A percentile compares a stretch with the other conserved stretches of the same genome.
phyloP scores from a whole-genome alignment of 2,113 vertebrate genomes.

The Galeopterus variegatus region DNA sequence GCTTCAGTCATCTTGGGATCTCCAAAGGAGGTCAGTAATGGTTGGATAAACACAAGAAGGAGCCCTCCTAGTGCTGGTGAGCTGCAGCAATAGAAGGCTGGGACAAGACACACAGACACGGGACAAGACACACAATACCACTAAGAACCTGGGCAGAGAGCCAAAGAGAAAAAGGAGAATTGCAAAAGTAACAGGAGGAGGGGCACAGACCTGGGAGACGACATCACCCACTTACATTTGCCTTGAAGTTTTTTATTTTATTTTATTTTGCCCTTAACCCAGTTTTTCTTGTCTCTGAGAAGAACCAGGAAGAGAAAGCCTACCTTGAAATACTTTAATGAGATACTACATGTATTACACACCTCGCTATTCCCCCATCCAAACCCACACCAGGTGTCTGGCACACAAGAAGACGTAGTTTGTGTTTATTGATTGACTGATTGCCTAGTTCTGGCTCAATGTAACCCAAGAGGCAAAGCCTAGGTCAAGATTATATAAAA shows the following conservation, averaged over 20 bases:
- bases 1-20: neutral
- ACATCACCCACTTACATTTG: neutral
- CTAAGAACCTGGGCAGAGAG: neutral
- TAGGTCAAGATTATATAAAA: neutral
- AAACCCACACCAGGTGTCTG: neutral
- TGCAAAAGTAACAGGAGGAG: neutral
- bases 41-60: neutral
- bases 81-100: neutral
- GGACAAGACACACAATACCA: neutral
- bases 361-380: neutral
- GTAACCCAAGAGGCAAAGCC: neutral
- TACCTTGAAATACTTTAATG: constrained; percentile 15
- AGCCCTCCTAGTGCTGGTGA: neutral
- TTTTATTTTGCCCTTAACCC: no score
- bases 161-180: neutral
- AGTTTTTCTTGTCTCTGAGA: no score
- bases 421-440: neutral
- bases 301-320: no score
- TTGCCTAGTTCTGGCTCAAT: neutral
- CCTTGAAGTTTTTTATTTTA: neutral
- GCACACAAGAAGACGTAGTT: neutral
- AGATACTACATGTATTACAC: neutral
- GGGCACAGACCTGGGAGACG: neutral
- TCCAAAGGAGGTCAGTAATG: neutral
- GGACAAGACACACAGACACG: no score